Base-by-base conservation (phyloP, 2,113 vertebrate species). In the Pardalotus punctatus region DNA sequence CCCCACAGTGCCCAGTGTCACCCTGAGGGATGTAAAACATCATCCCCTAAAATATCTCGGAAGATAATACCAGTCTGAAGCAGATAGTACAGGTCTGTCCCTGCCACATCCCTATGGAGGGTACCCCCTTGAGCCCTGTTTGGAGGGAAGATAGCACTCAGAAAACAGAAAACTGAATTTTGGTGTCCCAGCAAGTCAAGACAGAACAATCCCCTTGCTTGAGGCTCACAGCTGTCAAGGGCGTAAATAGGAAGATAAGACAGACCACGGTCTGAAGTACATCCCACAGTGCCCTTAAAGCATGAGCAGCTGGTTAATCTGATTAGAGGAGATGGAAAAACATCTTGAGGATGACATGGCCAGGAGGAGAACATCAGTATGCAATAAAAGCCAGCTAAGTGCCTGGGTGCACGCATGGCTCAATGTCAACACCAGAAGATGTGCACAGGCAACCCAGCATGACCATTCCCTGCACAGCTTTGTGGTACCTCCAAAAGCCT, bases 301-400 rank as follows among this genome's bases (percentile, higher is more conserved):
- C 61, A 35, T 22, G 61, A 95, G 67, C 90, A 95, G 54, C 90
- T 95, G 92, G 64, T 81, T 94, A 97, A 96, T 93, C 92, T 57
- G 82, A 92, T 94, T 95, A 92, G 64, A 86, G 60, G 69, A 81
- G 60, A 69, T 90, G 82, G 92, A 91, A 93, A 92, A 94, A 84
- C 76, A 88, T 90, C 90, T 57, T 83, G 85, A 86, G 72, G 56
- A 45, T 74, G 88, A 40, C 76, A 61, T 3, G 12, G 65, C 16
- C 5, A 0, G n/a, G 33, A 57, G 40, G 27, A 54, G 77, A 86
- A 88, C 56, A 90, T 92, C 88, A 84, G 40, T 2, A 4, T 43
- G n/a, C 43, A 42, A 56, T 48, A 86, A 85, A 81, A 88, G 88
- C 56, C 69, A 71, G 64, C 48, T 69, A 78, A 81, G 31, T 33